phyloP scores from a whole-genome alignment of 2,113 vertebrate genomes.

The Mesoclemmys tuberculata region DNA sequence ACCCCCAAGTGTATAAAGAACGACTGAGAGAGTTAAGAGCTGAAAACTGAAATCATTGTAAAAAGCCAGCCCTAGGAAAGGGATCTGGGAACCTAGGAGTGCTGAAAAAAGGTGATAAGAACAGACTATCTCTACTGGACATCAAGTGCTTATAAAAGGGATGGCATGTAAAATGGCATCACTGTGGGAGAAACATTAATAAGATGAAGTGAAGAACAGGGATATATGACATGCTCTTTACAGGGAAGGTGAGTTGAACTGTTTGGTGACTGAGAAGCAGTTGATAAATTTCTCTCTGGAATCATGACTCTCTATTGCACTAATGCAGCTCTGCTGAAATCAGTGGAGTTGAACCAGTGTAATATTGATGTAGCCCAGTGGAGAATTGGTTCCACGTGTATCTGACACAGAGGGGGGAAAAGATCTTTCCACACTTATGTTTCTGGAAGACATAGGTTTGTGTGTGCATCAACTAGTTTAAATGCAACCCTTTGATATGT shows the following conservation, averaged over 20 bases:
- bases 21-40: slow-evolving; percentile 60
- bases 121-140: slow-evolving; percentile 56
- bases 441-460: neutral
- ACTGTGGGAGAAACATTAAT: slow-evolving; percentile 49
- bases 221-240: slow-evolving; percentile 27
- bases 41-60: slow-evolving; percentile 57
- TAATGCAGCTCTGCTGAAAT: neutral
- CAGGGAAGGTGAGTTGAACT: slow-evolving; percentile 10
- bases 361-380: neutral
- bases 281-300: neutral
- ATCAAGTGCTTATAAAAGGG: slow-evolving; percentile 64
- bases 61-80: slow-evolving; percentile 45
- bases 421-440: neutral
- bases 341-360: neutral
- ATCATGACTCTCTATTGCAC: neutral
- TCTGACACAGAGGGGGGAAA: neutral
- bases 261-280: neutral
- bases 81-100: slow-evolving; percentile 58
- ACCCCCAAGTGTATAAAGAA: slow-evolving; percentile 54
- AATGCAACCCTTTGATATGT: neutral
- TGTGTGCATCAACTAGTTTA: neutral
- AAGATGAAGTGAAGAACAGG: slow-evolving; percentile 41
- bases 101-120: slow-evolving; percentile 50
- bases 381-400: neutral
- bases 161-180: slow-evolving; percentile 59